A percentile compares a stretch with the other conserved stretches of the same genome.
Evolutionary conservation across 1,140 invertebrate genomes (phyloP).

Genomic region (Rhagoletis zephyria): DNA sequence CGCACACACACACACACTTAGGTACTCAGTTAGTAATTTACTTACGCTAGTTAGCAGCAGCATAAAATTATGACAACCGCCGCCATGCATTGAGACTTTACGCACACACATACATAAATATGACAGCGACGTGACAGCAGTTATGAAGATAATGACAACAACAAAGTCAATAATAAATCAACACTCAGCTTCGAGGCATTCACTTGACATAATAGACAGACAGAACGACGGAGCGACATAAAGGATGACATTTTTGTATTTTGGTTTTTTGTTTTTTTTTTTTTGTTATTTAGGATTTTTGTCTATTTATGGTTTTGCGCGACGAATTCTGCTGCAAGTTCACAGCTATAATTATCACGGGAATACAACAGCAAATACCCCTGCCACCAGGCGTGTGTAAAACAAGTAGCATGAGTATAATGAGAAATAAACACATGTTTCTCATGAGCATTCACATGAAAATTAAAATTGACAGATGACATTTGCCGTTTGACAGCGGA

Average conservation of each 20-base stretch:
- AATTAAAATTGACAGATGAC: conserved; percentile 52
- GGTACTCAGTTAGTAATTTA: not conserved
- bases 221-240: not conserved
- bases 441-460: conserved; percentile 11
- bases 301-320: not conserved
- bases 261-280: not conserved
- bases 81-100: conserved; percentile 22
- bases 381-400: too few relatives aligned
- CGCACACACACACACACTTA: not conserved
- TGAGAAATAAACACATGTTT: conserved; percentile 40
- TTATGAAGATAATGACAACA: conserved; percentile 52
- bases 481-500: conserved; percentile 23
- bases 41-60: not conserved
- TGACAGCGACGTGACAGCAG: conserved; percentile 54
- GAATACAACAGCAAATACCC: too few relatives aligned
- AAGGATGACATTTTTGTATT: not conserved
- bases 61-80: conserved; percentile 32
- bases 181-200: not conserved
- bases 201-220: not conserved
- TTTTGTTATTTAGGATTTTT: not conserved
- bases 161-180: conserved; percentile 52
- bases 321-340: too few relatives aligned
- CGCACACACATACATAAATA: conserved; percentile 40
- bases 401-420: not conserved
- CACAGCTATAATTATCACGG: too few relatives aligned